phyloP scores from a whole-genome alignment of 2,888 invertebrate species.

The Ichneumoninae sp. region DNA sequence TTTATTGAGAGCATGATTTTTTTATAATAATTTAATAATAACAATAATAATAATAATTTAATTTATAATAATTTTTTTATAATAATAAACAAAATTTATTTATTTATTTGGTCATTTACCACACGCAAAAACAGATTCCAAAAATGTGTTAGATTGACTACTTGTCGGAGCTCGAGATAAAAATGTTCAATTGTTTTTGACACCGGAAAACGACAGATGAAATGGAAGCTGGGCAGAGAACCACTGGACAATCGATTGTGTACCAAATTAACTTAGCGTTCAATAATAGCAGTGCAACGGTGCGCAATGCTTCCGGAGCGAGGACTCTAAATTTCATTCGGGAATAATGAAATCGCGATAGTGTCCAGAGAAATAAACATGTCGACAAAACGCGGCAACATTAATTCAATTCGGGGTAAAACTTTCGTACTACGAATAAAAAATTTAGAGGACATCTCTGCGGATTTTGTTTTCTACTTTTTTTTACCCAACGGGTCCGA shows the following conservation, averaged over 20 bases:
- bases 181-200: neutral
- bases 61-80: neutral
- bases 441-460: slow-evolving; percentile 6
- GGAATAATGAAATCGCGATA: neutral
- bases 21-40: too few species aligned
- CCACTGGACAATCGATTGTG: neutral
- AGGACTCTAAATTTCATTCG: slow-evolving; percentile 3
- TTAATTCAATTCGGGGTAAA: slow-evolving; percentile 22
- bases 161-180: neutral
- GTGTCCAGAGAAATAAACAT: slow-evolving; percentile 17
- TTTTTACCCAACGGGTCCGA: neutral
- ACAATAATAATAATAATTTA: too few species aligned
- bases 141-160: neutral
- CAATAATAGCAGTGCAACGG: neutral
- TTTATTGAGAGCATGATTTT: neutral
- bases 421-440: slow-evolving; percentile 9
- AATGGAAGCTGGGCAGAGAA: neutral
- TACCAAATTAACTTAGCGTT: slow-evolving; percentile 4
- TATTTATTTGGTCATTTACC: too few species aligned
- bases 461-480: neutral
- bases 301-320: neutral
- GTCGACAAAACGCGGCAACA: slow-evolving; percentile 15
- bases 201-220: neutral
- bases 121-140: neutral
- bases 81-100: too few species aligned